Evolutionary conservation across 2,113 vertebrate genomes (phyloP).

Genomic region (Uria aalge): DNA sequence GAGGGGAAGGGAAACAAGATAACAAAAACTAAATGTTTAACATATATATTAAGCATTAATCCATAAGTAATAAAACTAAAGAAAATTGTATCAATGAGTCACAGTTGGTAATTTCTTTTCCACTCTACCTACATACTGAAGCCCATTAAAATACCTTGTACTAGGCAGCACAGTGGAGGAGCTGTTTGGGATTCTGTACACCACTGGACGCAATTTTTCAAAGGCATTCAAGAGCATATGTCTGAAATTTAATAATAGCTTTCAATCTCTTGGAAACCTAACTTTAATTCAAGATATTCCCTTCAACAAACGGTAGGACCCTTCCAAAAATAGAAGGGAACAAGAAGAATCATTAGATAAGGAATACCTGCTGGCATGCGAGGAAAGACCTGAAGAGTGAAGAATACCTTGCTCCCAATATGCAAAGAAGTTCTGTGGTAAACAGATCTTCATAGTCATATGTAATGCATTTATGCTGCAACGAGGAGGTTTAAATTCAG

Average conservation of each 20-base stretch:
- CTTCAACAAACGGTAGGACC: neutral
- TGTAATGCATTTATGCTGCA: neutral
- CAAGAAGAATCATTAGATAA: neutral
- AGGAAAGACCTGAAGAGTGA: neutral
- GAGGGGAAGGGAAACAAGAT: neutral
- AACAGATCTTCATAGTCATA: neutral
- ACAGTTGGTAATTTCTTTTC: neutral
- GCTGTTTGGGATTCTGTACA: neutral
- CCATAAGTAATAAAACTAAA: neutral
- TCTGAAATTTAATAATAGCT: neutral
- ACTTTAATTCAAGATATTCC: neutral
- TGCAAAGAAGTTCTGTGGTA: neutral
- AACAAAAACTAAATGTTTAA: neutral
- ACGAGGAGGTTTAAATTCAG: neutral
- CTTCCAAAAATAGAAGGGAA: neutral
- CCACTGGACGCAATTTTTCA: neutral
- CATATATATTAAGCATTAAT: neutral
- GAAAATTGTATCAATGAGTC: neutral
- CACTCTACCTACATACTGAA: neutral
- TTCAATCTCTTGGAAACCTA: neutral
- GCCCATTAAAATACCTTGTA: neutral
- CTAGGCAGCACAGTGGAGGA: neutral
- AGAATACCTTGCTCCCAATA: neutral
- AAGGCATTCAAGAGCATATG: neutral
- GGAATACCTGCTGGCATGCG: neutral